These are phyloP conservation scores for Melipona beecheii DNA, from an alignment of 2,888 invertebrate genomes.

Conservation along the genomic window DNA sequence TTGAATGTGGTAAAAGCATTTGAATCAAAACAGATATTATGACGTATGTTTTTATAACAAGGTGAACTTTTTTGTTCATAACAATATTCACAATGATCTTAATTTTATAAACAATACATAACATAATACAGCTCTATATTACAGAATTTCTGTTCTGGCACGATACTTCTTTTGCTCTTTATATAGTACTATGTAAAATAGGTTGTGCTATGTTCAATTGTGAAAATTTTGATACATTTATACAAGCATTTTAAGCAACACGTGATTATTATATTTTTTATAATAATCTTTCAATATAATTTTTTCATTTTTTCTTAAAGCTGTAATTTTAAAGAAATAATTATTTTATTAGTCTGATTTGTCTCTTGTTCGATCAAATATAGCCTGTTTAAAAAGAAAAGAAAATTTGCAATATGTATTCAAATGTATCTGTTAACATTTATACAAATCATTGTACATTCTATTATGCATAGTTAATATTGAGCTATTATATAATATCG, in stretches of 20 bases:
- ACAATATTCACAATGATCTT: constrained; percentile 55
- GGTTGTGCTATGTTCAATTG: constrained; percentile 49
- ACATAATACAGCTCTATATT: constrained; percentile 51
- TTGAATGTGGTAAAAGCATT: constrained; percentile 41
- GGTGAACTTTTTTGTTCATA: constrained; percentile 38
- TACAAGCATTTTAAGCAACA: constrained; percentile 18
- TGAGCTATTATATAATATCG: constrained; percentile 62
- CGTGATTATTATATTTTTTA: constrained; percentile 22
- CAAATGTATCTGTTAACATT: constrained; percentile 46
- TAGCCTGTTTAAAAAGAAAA: constrained; percentile 22
- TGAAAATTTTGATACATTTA: constrained; percentile 29
- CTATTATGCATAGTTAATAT: constrained; percentile 65
- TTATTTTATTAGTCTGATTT: constrained; percentile 28
- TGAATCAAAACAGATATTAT: constrained; percentile 39
- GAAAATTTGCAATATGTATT: constrained; percentile 26
- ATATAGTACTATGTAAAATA: constrained; percentile 57
- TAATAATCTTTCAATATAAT: constrained; percentile 14
- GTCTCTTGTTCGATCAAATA: constrained; percentile 26
- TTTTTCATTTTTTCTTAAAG: constrained; percentile 2
- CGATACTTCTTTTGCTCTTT: constrained; percentile 26
- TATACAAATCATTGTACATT: constrained; percentile 61
- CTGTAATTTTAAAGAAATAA: constrained; percentile 14
- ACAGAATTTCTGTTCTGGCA: constrained; percentile 45
- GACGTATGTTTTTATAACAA: constrained; percentile 46
- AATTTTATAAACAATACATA: constrained; percentile 49